Conservation (phyloP, 2,888 invertebrate species). For the Spodoptera exigua region DNA sequence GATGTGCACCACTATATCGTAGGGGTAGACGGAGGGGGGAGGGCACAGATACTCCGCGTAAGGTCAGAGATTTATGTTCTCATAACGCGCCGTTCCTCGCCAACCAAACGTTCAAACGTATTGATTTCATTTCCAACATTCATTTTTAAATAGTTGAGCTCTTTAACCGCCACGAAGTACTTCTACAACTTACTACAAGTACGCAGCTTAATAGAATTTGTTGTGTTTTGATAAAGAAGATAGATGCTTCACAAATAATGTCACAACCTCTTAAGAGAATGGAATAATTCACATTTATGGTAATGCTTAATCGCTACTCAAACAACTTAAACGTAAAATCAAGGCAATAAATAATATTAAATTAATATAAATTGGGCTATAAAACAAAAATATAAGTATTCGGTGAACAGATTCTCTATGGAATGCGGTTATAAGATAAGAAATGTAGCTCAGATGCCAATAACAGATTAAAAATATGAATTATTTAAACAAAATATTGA, state of each 20-base stretch:
- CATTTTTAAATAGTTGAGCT: slow-evolving; percentile 77
- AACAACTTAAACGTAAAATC: slow-evolving; percentile 30
- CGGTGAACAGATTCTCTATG: slow-evolving; percentile 36
- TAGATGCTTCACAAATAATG: slow-evolving; percentile 24
- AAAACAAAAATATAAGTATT: slow-evolving; percentile 52
- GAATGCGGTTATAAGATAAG: slow-evolving; percentile 56
- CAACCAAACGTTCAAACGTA: slow-evolving; percentile 80
- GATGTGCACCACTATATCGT: slow-evolving; percentile 76
- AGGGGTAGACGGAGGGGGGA: slow-evolving; percentile 55
- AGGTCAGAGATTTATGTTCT: slow-evolving; percentile 85
- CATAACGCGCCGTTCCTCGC: slow-evolving; percentile 82
- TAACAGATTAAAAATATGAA: slow-evolving; percentile 57
- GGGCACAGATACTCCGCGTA: slow-evolving; percentile 68
- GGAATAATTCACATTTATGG: slow-evolving; percentile 27
- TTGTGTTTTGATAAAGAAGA: slow-evolving; percentile 23
- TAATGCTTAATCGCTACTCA: slow-evolving; percentile 40
- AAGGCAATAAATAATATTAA: slow-evolving; percentile 54
- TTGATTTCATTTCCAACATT: slow-evolving; percentile 84
- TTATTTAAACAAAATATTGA: slow-evolving; percentile 55
- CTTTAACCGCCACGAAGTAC: slow-evolving; percentile 46
- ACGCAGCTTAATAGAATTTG: slow-evolving; percentile 16
- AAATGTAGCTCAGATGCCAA: slow-evolving; percentile 49
- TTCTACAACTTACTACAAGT: slow-evolving; percentile 29
- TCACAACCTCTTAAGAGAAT: slow-evolving; percentile 28
- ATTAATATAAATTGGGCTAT: slow-evolving; percentile 57